Percentiles rank a stretch among this genome's conserved stretches.
phyloP scores from a whole-genome alignment of 1,140 invertebrate genomes.

The Drosophila dunni region DNA sequence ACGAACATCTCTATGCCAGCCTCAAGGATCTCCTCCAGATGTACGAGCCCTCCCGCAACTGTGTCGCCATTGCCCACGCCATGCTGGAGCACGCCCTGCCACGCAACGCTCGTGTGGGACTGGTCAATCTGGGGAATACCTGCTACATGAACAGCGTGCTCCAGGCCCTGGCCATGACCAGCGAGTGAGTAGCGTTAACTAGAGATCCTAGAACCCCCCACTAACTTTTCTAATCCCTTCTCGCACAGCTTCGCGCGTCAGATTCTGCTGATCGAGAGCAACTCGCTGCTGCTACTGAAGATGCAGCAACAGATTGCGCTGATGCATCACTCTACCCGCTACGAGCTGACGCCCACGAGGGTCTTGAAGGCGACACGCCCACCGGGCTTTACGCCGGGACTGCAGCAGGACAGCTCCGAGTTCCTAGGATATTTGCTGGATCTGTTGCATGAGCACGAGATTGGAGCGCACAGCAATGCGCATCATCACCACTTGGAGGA shows the following conservation, averaged over 20 bases:
- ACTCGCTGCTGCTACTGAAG: constrained; percentile 87
- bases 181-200: constrained; percentile 87
- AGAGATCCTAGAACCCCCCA: too few relatives aligned
- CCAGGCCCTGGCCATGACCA: constrained; percentile 92
- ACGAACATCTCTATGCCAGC: constrained; percentile 81
- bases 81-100: constrained; percentile 61
- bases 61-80: constrained; percentile 48
- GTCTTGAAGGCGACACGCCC: constrained; percentile 89
- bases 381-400: constrained; percentile 90
- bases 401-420: constrained; percentile 95
- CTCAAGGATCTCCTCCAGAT: constrained; percentile 61
- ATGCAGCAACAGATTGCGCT: constrained; percentile 91
- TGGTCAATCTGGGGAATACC: constrained; percentile 94
- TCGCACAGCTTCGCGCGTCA: constrained; percentile 88
- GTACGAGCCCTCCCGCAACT: constrained; percentile 64
- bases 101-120: constrained; percentile 88
- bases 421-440: constrained; percentile 92
- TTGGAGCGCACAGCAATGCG: constrained; percentile 38
- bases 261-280: constrained; percentile 86
- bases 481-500: constrained; percentile 11
- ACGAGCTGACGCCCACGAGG: constrained; percentile 88
- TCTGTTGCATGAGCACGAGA: constrained; percentile 89
- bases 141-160: constrained; percentile 95
- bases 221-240: neutral
- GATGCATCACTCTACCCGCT: constrained; percentile 88